Percentiles rank a stretch among this genome's conserved stretches.
These are phyloP conservation scores for Enteromius fasciolatus DNA, from an alignment of 2,797 vertebrate genomes.

Conservation along the genomic window DNA sequence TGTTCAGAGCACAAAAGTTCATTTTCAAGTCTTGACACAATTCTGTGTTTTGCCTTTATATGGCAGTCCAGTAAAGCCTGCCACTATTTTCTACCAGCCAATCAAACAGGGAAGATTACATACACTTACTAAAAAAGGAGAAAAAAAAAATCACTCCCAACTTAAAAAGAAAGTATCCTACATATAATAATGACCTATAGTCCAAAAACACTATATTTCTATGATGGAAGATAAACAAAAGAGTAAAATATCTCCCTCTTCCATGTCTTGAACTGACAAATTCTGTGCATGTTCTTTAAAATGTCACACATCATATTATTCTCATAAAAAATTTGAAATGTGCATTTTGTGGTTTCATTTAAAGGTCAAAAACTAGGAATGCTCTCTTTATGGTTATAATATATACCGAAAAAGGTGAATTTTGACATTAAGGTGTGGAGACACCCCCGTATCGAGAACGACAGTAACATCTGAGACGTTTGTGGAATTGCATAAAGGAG, in stretches of 20 bases:
- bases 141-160: neutral
- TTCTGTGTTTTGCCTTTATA: neutral
- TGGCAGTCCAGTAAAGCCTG: neutral
- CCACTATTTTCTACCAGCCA: constrained; percentile 5
- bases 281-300: neutral
- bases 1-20: neutral
- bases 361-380: constrained; percentile 17
- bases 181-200: constrained; percentile 18
- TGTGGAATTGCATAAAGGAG: neutral
- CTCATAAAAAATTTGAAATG: neutral
- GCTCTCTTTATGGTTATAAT: neutral
- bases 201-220: neutral
- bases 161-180: neutral
- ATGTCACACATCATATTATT: neutral
- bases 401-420: neutral
- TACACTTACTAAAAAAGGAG: constrained; percentile 1
- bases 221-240: neutral
- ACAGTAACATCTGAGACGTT: neutral
- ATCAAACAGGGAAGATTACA: neutral
- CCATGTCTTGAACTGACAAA: neutral
- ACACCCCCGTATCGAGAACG: neutral
- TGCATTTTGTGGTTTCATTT: neutral
- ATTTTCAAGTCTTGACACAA: neutral
- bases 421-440: neutral
- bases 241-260: neutral